phyloP scores from a whole-genome alignment of 1,140 invertebrate genomes.

The Papilio dardanus region DNA sequence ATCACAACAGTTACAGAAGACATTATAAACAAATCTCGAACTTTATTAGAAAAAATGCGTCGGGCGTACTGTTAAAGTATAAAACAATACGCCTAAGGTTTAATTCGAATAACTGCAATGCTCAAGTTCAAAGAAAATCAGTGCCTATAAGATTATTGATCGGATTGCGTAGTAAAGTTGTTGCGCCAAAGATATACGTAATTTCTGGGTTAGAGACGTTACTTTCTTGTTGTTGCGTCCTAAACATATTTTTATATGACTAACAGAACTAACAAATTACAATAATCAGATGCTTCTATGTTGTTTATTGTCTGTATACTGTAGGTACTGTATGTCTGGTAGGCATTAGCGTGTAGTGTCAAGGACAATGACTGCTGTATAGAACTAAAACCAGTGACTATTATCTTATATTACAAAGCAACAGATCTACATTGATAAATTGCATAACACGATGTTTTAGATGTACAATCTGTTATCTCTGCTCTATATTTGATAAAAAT shows the following conservation, averaged over 20 bases:
- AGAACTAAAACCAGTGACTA: background rate
- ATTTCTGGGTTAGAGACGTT: background rate
- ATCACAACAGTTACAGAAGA: no score
- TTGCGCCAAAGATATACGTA: background rate
- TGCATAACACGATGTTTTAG: background rate
- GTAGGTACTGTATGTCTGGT: no score
- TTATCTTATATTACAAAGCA: background rate
- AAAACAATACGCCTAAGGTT: no score
- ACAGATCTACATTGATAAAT: background rate
- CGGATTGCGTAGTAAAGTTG: background rate
- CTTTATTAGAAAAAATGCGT: background rate
- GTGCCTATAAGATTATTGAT: background rate
- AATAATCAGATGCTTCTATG: background rate
- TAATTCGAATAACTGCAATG: background rate
- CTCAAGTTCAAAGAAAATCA: background rate
- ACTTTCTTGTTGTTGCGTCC: background rate
- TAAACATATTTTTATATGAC: background rate
- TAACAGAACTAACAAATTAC: background rate
- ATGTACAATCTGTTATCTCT: background rate
- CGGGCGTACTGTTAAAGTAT: no score
- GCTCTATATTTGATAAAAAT: background rate
- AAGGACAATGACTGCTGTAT: background rate
- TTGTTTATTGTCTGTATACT: background rate
- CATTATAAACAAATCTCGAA: no score
- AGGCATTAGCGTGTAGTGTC: no score